Base-by-base conservation (phyloP, 1,140 invertebrate genomes). In the Eurytemora carolleeae region DNA sequence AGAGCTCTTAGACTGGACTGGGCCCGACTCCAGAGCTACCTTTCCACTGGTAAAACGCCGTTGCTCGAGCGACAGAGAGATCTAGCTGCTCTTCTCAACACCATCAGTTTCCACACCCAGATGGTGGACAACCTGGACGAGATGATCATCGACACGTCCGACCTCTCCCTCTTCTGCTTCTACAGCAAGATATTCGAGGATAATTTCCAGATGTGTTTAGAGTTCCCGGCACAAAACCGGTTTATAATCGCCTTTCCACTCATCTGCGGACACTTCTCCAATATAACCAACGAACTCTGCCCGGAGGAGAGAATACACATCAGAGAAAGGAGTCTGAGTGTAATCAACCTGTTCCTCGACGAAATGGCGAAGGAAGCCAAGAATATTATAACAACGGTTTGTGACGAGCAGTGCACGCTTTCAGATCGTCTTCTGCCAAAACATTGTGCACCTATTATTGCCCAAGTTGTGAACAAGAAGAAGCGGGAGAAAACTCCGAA, bases 321-420 rank as follows among this genome's bases (percentile, higher is more conserved):
- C 67, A 80, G 93, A 62, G 91, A 96, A 69, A 79, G 91, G 62
- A 94, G 91, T 71, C 75, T 98, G 2, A 94, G 91, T 63, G 90
- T 97, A 55, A 91, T 97, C 0, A 96, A 98, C 70, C 87, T 93
- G 77, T 97, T 93, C 72, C 74, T 99, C 24, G 92, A 97, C 71
- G 92, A 98, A 76, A 97, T 98, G 88, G 89, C 92, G 0, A 96
- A 96, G 74, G 93, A 98, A 75, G 89, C 92, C 0, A 97, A 96
- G 72, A 96, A 97, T 72, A 96, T 97, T 31, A 95, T 97, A 21
- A 96, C 92, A 1, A 91, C 90, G 1, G 95, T 98, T 69, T 97
- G 93, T 76, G 92, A 97, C 74, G 89, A 96, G 69, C 90, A 95
- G 68, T 93, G 89, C 68, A 86, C 84, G 63, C 83, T 96, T 79